phyloP scores from a whole-genome alignment of 2,888 invertebrate genomes.

The Thera britannica region DNA sequence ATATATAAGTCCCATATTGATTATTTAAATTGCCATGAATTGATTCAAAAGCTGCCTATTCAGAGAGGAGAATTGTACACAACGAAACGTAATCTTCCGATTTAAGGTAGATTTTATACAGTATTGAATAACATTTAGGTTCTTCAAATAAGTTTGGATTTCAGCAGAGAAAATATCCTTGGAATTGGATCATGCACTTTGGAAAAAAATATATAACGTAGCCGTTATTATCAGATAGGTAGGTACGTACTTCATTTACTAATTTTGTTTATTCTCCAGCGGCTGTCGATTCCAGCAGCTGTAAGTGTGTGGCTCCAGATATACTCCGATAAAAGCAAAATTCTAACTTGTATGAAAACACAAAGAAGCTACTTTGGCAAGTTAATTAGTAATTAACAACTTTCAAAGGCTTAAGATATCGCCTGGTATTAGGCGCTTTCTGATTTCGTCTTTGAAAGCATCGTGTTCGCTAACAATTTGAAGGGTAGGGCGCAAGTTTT shows the following conservation, averaged over 20 bases:
- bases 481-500: neutral
- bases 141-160: no score
- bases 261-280: no score
- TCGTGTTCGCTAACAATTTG: neutral
- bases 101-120: neutral
- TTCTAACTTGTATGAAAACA: neutral
- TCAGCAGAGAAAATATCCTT: no score
- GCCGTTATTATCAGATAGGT: no score
- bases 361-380: neutral
- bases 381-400: neutral
- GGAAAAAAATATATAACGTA: no score
- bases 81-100: neutral
- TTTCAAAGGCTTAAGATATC: neutral
- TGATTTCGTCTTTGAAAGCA: neutral
- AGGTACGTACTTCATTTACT: no score
- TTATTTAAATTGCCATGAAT: slow-evolving; percentile 17
- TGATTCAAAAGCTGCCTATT: slow-evolving; percentile 3
- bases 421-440: neutral
- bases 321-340: neutral
- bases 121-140: no score
- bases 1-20: slow-evolving; percentile 9
- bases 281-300: no score
- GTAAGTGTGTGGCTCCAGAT: no score
- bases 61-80: slow-evolving; percentile 12
- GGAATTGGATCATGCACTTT: no score